Base-by-base conservation (phyloP, 1,140 invertebrate species). In the Dinoponera quadriceps region DNA sequence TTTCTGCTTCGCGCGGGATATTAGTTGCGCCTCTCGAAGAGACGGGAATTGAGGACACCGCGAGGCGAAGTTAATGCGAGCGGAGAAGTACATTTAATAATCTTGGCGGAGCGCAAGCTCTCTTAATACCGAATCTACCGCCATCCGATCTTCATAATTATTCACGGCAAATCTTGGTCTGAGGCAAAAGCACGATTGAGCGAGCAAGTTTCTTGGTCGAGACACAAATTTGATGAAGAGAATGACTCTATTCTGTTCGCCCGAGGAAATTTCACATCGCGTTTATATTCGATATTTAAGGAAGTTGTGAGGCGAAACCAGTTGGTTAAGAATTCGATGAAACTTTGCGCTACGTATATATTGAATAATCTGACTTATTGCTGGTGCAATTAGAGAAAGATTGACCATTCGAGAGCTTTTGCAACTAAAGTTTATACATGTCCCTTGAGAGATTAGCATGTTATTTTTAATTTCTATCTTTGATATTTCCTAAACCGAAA, bases 41-140 rank as follows among this genome's bases (percentile, higher is more conserved):
- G 55, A 54, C 11, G 78, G 48, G 11, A 87, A 85, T 87, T 87
- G 85, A 60, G 83, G 60, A 65, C 77, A 63, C 38, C 9, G 25
- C 29, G 33, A 51, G 63, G n/a, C n/a, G n/a, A 66, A 27, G 27
- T 44, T 80, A 57, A 85, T 20, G 14, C 18, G 20, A 63, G 38
- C 38, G 25, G 22, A 18, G n/a, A 29, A 29, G 9, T 22, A 48
- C 16, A 14, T 16, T 65, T 54, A 44, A 54, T 54, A 33, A 7
- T 33, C 16, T 33, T 33, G 29, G 29, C 29, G 29, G 38, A n/a
- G 20, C 14, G 29, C 38, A 38, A 0, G 0, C 62, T 4, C 33
- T 22, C 16, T 73, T 44, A 33, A 9, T 60, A 20, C 38, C 54
- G 33, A 74, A 74, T 75, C 51, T 22, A 51, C n/a, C n/a, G n/a